These are phyloP conservation scores for Amphibalanus amphitrite DNA, from an alignment of 1,140 invertebrate species.

Conservation along the genomic window DNA sequence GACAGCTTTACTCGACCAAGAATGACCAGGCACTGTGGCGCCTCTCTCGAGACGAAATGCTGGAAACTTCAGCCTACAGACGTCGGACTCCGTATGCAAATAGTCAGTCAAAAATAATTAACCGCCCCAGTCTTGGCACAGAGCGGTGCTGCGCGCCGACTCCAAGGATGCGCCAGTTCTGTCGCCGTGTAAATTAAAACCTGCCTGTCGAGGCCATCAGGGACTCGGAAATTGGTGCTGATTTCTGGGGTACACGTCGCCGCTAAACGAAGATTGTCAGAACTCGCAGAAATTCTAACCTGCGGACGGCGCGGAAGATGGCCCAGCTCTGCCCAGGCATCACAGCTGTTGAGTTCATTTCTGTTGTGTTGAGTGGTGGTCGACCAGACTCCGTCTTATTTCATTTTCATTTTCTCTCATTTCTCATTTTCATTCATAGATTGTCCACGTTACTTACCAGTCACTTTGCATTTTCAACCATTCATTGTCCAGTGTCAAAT, in stretches of 20 bases:
- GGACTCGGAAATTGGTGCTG: background rate
- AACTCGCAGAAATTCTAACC: background rate
- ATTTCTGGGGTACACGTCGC: background rate
- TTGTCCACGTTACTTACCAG: too few species aligned
- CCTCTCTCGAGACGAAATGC: too few species aligned
- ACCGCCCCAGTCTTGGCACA: background rate
- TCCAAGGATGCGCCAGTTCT: background rate
- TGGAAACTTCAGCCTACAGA: background rate
- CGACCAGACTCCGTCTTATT: too few species aligned
- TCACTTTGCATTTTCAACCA: too few species aligned
- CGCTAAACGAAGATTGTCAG: background rate
- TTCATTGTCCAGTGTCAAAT: too few species aligned
- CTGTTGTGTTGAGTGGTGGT: too few species aligned
- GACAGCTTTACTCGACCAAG: too few species aligned
- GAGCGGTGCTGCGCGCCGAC: background rate
- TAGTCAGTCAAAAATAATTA: slow-evolving; percentile 1
- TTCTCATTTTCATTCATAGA: too few species aligned
- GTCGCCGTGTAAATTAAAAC: background rate
- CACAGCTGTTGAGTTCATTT: too few species aligned
- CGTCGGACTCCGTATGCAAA: background rate
- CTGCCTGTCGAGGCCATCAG: background rate
- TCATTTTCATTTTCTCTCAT: background rate
- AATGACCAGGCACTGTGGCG: too few species aligned
- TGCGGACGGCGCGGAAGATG: too few species aligned
- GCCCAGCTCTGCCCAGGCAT: too few species aligned